A percentile compares a stretch with the other conserved stretches of the same genome.
phyloP scores from a whole-genome alignment of 1,140 invertebrate genomes.

The Sitophilus oryzae region DNA sequence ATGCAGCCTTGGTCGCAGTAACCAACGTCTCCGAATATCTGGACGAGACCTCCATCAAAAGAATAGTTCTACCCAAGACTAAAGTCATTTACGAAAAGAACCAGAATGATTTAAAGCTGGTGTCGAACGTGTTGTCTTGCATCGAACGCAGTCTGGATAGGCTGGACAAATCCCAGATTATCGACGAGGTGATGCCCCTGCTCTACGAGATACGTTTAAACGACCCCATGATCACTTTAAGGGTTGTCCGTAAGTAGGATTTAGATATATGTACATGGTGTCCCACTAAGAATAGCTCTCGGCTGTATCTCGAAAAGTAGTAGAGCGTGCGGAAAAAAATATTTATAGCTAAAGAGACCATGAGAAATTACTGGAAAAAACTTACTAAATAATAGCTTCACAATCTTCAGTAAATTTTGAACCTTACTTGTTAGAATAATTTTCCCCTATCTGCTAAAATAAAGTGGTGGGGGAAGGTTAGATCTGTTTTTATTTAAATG shows the following conservation, averaged over 20 bases:
- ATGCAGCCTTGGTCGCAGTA: constrained; percentile 83
- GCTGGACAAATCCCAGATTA: constrained; percentile 80
- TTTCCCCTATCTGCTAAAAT: no score
- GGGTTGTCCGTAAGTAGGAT: constrained; percentile 74
- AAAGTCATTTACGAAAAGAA: constrained; percentile 85
- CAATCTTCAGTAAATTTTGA: no score
- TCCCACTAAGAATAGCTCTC: neutral
- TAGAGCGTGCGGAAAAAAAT: no score
- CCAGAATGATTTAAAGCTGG: constrained; percentile 67
- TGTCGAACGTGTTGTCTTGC: constrained; percentile 69
- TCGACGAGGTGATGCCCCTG: constrained; percentile 87
- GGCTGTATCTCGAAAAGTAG: neutral
- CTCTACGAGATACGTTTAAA: constrained; percentile 80
- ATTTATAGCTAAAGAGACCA: no score
- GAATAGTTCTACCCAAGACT: constrained; percentile 80
- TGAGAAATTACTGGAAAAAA: no score
- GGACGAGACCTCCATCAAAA: constrained; percentile 74
- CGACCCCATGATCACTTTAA: constrained; percentile 74
- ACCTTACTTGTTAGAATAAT: neutral
- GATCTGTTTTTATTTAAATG: no score
- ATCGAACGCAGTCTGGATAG: constrained; percentile 74
- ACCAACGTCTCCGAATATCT: constrained; percentile 80
- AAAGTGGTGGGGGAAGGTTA: no score
- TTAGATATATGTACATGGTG: neutral
- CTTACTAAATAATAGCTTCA: no score